A percentile compares a stretch with the other conserved stretches of the same genome.
Evolutionary conservation across 2,888 invertebrate genomes (phyloP).

Genomic region (Lasioglossum oenotherae): DNA sequence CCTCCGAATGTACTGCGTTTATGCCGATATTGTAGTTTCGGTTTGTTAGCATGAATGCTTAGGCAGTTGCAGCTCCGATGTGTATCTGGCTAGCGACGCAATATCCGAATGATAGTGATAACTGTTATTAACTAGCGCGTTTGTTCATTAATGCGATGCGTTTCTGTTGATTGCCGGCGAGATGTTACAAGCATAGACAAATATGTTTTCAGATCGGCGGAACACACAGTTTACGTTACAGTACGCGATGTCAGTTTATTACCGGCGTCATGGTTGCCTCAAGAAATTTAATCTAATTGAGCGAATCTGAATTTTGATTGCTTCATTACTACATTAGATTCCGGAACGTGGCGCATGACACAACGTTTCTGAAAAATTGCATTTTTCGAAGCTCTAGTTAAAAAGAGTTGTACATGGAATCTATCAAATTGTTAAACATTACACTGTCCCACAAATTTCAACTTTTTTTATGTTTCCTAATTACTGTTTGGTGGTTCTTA

Average conservation of each 20-base stretch:
- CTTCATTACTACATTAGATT: background rate
- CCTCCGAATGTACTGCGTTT: conserved; percentile 2
- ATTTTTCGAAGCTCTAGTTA: too few species aligned
- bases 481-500: too few species aligned
- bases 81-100: conserved; percentile 17
- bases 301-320: background rate
- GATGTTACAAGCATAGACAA: conserved; percentile 41
- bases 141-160: conserved; percentile 58
- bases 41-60: conserved; percentile 51
- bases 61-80: conserved; percentile 9
- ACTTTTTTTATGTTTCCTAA: too few species aligned
- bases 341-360: background rate
- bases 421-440: too few species aligned
- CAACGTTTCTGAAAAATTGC: too few species aligned
- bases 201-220: conserved; percentile 25
- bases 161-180: conserved; percentile 45
- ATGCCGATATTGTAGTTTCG: conserved; percentile 19
- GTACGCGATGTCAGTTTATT: conserved; percentile 20
- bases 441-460: too few species aligned
- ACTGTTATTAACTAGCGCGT: conserved; percentile 56
- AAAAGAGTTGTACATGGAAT: too few species aligned
- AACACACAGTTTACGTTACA: conserved; percentile 26
- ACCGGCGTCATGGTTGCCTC: background rate
- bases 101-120: conserved; percentile 44
- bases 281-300: background rate